Evolutionary conservation across 2,888 invertebrate genomes (phyloP), one percentile per base, ranked within the genome.

Genomic region (Volucella zonaria): DNA sequence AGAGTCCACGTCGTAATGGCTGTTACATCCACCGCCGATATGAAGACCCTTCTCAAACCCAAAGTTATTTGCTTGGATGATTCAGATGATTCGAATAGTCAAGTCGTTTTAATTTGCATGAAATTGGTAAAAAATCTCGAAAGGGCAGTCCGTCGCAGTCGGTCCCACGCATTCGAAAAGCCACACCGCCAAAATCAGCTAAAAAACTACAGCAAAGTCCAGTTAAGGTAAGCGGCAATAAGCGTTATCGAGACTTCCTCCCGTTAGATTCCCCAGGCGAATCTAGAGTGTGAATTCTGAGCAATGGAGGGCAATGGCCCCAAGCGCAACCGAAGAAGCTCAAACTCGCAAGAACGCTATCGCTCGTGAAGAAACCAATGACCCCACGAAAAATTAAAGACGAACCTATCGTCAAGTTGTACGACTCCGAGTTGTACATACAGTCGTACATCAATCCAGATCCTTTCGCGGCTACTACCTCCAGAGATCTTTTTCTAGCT

Each of bases 401-500:
- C 1, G 87, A 88, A 54, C 87, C 87, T 0, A 82, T 89, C 1
- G 88, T 90, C 0, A 89, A 89, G 74, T 88, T 92, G 0, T 92
- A 92, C 54, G 91, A 92, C 80, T 89, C 91, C 0, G 90, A 91
- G 51, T 89, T 90, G 86, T 92, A 88, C 89, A 89, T 90, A 87
- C 92, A 88, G 86, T 88, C 90, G 14, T 91, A 90, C 54, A 93
- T 92, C 15, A 92, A 92, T 89, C 92, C 93, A 0, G 93, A 93
- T 89, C 93, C 93, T 0, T 93, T 93, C 89, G 92, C 93, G 8
- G 93, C 93, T 0, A 92, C 92, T 8, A 93, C 91, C 3, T 95
- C 94, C 1, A 92, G 93, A 8, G 95, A 95, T 91, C 95, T 95
- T 3, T 95, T 95, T 88, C 89, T 94, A 47, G 94, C 94, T 0